Percentiles rank a stretch among this genome's conserved stretches.
Evolutionary conservation across 2,888 invertebrate genomes (phyloP).

Genomic region (Andrena dorsata): DNA sequence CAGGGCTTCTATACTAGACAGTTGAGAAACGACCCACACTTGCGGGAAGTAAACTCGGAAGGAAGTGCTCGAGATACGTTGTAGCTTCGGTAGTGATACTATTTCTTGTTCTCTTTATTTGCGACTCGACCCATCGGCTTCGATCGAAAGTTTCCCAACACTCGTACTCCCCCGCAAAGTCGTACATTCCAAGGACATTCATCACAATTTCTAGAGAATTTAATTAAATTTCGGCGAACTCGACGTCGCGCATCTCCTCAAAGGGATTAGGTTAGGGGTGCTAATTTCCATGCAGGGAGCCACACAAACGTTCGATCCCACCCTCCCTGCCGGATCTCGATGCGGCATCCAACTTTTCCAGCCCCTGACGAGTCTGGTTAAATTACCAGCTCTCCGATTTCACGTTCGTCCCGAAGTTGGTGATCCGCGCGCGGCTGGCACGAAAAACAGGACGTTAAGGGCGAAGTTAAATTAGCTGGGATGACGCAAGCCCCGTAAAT

Average conservation of each 20-base stretch:
- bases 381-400: not conserved
- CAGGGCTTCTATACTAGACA: not conserved
- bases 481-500: not conserved
- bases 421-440: not conserved
- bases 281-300: not conserved
- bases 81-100: no score
- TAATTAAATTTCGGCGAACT: no score
- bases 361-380: not conserved
- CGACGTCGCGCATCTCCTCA: no score
- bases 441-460: not conserved
- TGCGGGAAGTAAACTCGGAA: not conserved
- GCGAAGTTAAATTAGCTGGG: conserved; percentile 11
- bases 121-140: no score
- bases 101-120: no score
- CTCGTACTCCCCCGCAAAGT: no score
- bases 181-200: no score
- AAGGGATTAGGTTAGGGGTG: no score
- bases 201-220: no score
- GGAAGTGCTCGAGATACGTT: not conserved
- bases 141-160: no score
- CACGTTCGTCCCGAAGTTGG: not conserved
- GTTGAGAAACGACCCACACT: not conserved
- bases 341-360: not conserved
- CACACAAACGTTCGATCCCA: not conserved
- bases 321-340: not conserved